Conservation (phyloP, 2,888 invertebrate species). For the Epirrhoe tristata region DNA sequence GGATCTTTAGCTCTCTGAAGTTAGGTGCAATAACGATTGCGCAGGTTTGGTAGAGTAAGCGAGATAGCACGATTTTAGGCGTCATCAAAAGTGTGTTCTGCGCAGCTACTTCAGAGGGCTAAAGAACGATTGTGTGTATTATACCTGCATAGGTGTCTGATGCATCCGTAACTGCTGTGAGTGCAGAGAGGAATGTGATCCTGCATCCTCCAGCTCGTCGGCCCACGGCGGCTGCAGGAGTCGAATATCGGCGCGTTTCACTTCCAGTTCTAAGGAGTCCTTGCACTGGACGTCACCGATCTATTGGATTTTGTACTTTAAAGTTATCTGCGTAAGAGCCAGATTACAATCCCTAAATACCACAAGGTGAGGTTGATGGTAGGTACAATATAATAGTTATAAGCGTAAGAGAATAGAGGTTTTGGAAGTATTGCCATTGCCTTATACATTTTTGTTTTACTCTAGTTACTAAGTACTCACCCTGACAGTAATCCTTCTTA, state of each 20-base stretch:
- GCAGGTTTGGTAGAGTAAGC: no score
- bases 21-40: no score
- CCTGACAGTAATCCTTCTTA: constrained; percentile 81
- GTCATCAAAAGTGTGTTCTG: no score
- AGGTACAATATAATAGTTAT: no score
- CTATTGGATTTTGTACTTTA: constrained; percentile 57
- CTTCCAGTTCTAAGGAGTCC: constrained; percentile 88
- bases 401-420: no score
- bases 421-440: no score
- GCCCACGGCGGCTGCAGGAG: constrained; percentile 98
- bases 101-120: no score
- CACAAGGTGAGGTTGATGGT: no score
- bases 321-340: background rate
- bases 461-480: constrained; percentile 55
- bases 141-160: constrained; percentile 70
- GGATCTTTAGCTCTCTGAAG: no score
- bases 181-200: constrained; percentile 69
- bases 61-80: no score
- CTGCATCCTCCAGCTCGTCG: constrained; percentile 94
- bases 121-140: no score
- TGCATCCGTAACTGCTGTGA: constrained; percentile 67
- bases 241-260: constrained; percentile 95
- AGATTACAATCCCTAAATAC: background rate
- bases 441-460: no score
- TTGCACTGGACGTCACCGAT: constrained; percentile 77